phyloP scores from a whole-genome alignment of 2,888 invertebrate genomes.

The Slavum lentiscoides region DNA sequence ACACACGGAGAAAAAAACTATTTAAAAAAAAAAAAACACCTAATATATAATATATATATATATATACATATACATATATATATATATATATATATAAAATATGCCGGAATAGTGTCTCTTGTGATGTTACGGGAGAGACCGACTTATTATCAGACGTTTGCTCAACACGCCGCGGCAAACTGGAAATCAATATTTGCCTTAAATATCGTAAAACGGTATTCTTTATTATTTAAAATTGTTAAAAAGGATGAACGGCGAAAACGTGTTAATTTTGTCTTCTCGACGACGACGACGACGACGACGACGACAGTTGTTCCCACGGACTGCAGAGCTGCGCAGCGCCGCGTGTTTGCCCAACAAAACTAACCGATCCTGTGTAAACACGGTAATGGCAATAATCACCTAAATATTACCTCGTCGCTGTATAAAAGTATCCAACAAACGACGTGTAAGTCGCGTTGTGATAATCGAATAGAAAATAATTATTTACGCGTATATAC shows the following conservation, averaged over 20 bases:
- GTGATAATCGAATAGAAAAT: too few relatives aligned
- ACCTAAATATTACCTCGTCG: not conserved
- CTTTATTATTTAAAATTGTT: conserved; percentile 18
- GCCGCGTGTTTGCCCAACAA: conserved; percentile 26
- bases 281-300: conserved; percentile 14
- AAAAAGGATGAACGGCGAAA: conserved; percentile 34
- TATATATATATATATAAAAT: too few relatives aligned
- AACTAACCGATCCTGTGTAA: conserved; percentile 40
- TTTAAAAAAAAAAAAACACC: conserved; percentile 12
- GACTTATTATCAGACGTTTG: conserved; percentile 41
- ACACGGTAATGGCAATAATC: conserved; percentile 30
- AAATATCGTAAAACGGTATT: conserved; percentile 39
- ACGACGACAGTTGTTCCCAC: conserved; percentile 39
- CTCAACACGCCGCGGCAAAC: conserved; percentile 33
- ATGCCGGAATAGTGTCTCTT: conserved; percentile 22
- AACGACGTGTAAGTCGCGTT: too few relatives aligned
- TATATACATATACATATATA: too few relatives aligned
- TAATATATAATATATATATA: not conserved
- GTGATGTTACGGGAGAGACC: conserved; percentile 6
- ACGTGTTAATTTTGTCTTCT: conserved; percentile 45
- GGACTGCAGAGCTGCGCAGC: conserved; percentile 16
- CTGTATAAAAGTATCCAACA: too few relatives aligned
- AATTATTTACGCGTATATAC: too few relatives aligned
- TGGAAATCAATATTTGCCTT: conserved; percentile 49
- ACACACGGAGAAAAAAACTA: too few relatives aligned